These are phyloP conservation scores for Tetanocera ferruginea DNA, from an alignment of 2,888 invertebrate genomes.

Conservation along the genomic window DNA sequence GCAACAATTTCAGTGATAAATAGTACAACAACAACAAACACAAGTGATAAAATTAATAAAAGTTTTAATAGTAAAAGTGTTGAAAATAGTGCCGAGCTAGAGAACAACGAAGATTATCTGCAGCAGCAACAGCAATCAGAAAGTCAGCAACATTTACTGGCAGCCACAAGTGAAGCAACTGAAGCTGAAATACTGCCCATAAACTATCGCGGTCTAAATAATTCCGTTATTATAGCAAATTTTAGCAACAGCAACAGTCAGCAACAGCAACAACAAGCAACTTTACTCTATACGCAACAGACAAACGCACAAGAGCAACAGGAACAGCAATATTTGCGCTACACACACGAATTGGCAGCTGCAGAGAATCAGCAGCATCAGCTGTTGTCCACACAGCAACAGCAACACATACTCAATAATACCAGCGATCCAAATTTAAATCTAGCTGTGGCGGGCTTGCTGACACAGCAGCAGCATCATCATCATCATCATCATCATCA, in stretches of 20 bases:
- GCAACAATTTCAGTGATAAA: slow-evolving; percentile 57
- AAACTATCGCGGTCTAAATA: slow-evolving; percentile 66
- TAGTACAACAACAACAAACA: slow-evolving; percentile 49
- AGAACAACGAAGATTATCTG: no score
- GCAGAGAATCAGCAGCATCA: slow-evolving; percentile 37
- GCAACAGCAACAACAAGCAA: slow-evolving; percentile 31
- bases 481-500: slow-evolving; percentile 43
- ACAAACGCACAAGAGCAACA: not conserved
- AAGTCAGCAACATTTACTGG: slow-evolving; percentile 31
- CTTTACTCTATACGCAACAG: slow-evolving; percentile 12
- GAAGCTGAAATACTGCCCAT: slow-evolving; percentile 54
- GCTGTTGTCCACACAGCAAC: slow-evolving; percentile 28
- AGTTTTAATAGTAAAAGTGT: slow-evolving; percentile 30
- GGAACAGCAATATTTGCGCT: slow-evolving; percentile 41
- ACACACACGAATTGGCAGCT: slow-evolving; percentile 30
- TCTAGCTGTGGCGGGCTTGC: slow-evolving; percentile 44
- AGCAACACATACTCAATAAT: slow-evolving; percentile 52
- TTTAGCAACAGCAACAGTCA: slow-evolving; percentile 53
- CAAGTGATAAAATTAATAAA: slow-evolving; percentile 26
- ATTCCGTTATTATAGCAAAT: slow-evolving; percentile 66
- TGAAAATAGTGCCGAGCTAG: slow-evolving; percentile 47
- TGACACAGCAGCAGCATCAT: slow-evolving; percentile 31
- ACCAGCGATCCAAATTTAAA: slow-evolving; percentile 57
- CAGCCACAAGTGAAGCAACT: slow-evolving; percentile 30
- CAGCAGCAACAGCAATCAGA: slow-evolving; percentile 16